Evolutionary conservation across 1,140 invertebrate species (phyloP).

Genomic region (Scaptomyza pallida): DNA sequence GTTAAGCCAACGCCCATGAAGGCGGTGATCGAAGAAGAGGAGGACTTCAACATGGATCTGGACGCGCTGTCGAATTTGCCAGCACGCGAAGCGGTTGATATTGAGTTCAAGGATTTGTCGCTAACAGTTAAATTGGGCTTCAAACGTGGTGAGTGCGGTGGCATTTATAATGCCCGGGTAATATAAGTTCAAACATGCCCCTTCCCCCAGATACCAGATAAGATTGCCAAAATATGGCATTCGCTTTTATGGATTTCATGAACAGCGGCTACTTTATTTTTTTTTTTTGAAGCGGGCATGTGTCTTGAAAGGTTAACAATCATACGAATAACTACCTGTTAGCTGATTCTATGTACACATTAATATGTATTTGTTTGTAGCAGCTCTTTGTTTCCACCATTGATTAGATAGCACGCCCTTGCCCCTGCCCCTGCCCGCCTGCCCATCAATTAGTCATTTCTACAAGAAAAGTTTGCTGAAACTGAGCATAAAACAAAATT

Average conservation of each 20-base stretch:
- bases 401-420: conserved; percentile 64
- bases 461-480: neutral
- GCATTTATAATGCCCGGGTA: conserved; percentile 27
- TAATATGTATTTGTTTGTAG: neutral
- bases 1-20: conserved; percentile 47
- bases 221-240: conserved; percentile 57
- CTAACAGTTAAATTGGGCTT: conserved; percentile 89
- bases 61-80: conserved; percentile 84
- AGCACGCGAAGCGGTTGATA: conserved; percentile 86
- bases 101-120: conserved; percentile 89
- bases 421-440: conserved; percentile 20
- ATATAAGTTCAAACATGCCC: conserved; percentile 30
- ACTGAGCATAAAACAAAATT: conserved; percentile 12
- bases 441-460: conserved; percentile 54
- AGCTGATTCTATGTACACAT: conserved; percentile 39
- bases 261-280: conserved; percentile 58
- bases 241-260: conserved; percentile 48
- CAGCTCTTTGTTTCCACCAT: conserved; percentile 36
- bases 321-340: conserved; percentile 50
- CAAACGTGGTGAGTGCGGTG: conserved; percentile 86
- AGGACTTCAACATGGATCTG: conserved; percentile 46
- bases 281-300: conserved; percentile 33
- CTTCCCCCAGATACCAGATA: conserved; percentile 57
- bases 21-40: conserved; percentile 50
- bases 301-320: conserved; percentile 33